A percentile compares a stretch with the other conserved stretches of the same genome.
Evolutionary conservation across 2,113 vertebrate genomes (phyloP).

Genomic region (Anguilla japonica): DNA sequence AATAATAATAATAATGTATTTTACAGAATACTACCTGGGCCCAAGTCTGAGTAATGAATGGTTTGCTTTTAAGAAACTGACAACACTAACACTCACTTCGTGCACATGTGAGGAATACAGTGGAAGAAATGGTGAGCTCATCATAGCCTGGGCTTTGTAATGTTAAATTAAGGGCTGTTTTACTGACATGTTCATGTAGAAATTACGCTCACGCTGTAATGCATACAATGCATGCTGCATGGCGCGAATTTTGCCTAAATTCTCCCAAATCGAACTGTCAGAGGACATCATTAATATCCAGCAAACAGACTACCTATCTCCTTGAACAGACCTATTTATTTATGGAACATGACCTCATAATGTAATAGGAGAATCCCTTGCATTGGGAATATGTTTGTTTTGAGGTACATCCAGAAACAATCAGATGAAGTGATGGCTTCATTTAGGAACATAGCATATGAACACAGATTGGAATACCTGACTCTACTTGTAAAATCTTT

Average conservation of each 20-base stretch:
- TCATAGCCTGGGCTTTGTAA: background rate
- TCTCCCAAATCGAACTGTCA: slow-evolving; percentile 4
- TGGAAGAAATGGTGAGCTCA: background rate
- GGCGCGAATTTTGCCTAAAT: background rate
- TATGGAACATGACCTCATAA: background rate
- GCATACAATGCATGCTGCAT: background rate
- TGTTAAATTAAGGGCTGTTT: background rate
- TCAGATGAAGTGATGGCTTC: background rate
- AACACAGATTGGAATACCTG: background rate
- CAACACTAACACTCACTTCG: background rate
- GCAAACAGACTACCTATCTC: background rate
- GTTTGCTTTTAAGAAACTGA: background rate
- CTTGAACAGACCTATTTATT: background rate
- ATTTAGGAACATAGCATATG: slow-evolving; percentile 10
- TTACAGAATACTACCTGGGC: background rate
- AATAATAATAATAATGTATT: background rate
- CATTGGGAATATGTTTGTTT: background rate
- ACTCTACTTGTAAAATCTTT: background rate
- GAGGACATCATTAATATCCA: background rate
- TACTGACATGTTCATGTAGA: background rate
- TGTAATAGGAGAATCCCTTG: background rate
- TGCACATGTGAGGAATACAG: background rate
- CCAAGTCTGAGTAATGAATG: background rate
- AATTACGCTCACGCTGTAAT: background rate
- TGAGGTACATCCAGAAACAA: background rate